Evolutionary conservation across 1,140 invertebrate genomes (phyloP), one percentile per base, ranked within the genome.

Genomic region (Lutraria rhynchaena): DNA sequence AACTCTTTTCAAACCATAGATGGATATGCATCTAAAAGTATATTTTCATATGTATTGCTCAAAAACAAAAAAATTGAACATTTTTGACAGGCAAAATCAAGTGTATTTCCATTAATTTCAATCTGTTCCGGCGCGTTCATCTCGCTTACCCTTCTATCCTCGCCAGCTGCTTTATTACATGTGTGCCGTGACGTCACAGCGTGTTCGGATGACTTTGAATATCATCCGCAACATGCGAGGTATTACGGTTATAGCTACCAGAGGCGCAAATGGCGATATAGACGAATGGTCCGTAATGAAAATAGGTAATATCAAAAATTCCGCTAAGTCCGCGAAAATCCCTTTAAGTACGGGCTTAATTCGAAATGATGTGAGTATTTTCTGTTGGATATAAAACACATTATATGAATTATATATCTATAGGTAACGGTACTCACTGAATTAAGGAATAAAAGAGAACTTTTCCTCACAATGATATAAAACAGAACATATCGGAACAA

Each of bases 141-240:
- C 37, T 41, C 15, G 5, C 37, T 15, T 7, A 41, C 5, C 37
- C 37, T 41, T 41, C 37, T 19, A 35, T 41, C 44, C 44, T 63
- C 22, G 22, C 63, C 41, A 67, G 41, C 63, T 67, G 63, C 63
- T n/a, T 67, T 67, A 67, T 67, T 67, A 41, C 63, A 67, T 31
- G 22, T 24, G 44, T 41, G 22, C 63, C 41, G 63, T 67, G 63
- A 67, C 63, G 63, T 67, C 63, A 67, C 63, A 67, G 63, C 63
- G 49, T 67, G 63, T 67, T 24, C 63, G 44, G 63, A 67, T 67
- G 44, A 29, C 41, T 67, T 67, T 31, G 1, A 19, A 29, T 46
- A 67, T 51, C 44, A 67, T 27, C 37, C 41, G 49, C 63, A 67
- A 67, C 63, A 31, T 67, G 63, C 63, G 22, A 67, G 41, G 44